phyloP scores from a whole-genome alignment of 2,797 vertebrate genomes.

The Rallus crepitans region DNA sequence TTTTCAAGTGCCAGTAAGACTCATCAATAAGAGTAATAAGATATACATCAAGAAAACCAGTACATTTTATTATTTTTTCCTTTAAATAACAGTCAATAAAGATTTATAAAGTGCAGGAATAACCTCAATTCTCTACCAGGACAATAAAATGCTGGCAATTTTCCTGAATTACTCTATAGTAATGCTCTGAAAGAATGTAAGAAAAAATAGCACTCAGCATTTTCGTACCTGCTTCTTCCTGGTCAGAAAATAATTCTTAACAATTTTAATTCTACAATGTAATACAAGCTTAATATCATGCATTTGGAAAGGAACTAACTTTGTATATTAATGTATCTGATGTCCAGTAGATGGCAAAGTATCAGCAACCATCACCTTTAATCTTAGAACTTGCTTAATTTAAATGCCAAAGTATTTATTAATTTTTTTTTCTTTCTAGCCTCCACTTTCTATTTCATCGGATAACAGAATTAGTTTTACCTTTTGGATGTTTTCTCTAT shows the following conservation, averaged over 20 bases:
- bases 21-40: neutral
- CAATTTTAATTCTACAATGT: neutral
- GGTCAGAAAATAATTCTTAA: neutral
- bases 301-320: slow-evolving; percentile 2
- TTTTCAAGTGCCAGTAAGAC: neutral
- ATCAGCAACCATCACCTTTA: neutral
- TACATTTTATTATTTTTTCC: neutral
- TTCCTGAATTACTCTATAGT: neutral
- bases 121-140: neutral
- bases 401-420: neutral
- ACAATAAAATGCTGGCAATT: neutral
- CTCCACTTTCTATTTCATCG: neutral
- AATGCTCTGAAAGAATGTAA: neutral
- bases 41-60: neutral
- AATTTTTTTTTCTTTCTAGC: neutral
- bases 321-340: neutral
- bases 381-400: neutral
- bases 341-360: slow-evolving; percentile 16
- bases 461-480: slow-evolving; percentile 3
- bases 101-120: neutral
- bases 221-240: neutral
- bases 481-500: slow-evolving; percentile 45
- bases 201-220: slow-evolving; percentile 3
- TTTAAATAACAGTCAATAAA: neutral
- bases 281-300: neutral